Conservation (phyloP, 2,797 vertebrate species). For the Onychomys torridus region DNA sequence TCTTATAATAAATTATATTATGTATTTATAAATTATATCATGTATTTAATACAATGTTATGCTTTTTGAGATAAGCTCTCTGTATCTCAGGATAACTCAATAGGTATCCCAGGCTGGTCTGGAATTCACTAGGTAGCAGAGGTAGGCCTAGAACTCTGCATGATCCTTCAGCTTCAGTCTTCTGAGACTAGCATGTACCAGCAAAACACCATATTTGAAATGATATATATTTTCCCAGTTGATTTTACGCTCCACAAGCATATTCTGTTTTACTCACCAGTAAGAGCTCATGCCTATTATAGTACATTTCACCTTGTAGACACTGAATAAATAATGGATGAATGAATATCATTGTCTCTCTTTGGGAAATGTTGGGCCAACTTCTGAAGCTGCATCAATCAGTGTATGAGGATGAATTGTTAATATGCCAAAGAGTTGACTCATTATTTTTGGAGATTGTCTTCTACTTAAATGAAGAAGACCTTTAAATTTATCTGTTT, state of each 20-base stretch:
- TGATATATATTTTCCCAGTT: slow-evolving; percentile 27
- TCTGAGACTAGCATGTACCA: neutral
- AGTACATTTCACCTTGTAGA: neutral
- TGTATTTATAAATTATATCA: neutral
- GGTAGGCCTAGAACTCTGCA: neutral
- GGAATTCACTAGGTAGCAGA: neutral
- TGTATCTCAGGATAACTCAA: neutral
- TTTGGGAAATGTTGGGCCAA: slow-evolving; percentile 33
- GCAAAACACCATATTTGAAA: slow-evolving; percentile 20
- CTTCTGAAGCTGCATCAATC: slow-evolving; percentile 41
- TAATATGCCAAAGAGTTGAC: slow-evolving; percentile 22
- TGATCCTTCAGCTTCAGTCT: neutral
- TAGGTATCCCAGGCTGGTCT: neutral
- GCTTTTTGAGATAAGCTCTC: neutral
- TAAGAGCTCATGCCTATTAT: neutral
- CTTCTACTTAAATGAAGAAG: slow-evolving; percentile 53
- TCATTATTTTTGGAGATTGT: slow-evolving; percentile 54
- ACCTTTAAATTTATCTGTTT: slow-evolving; percentile 60
- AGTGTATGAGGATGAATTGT: slow-evolving; percentile 38
- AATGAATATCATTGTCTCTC: slow-evolving; percentile 44
- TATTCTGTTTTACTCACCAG: slow-evolving; percentile 47
- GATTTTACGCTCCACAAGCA: neutral
- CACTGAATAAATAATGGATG: slow-evolving; percentile 29
- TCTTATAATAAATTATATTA: neutral
- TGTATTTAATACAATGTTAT: slow-evolving; percentile 5